Evolutionary conservation across 2,888 invertebrate genomes (phyloP).

Genomic region (Criorhina ranunculi): DNA sequence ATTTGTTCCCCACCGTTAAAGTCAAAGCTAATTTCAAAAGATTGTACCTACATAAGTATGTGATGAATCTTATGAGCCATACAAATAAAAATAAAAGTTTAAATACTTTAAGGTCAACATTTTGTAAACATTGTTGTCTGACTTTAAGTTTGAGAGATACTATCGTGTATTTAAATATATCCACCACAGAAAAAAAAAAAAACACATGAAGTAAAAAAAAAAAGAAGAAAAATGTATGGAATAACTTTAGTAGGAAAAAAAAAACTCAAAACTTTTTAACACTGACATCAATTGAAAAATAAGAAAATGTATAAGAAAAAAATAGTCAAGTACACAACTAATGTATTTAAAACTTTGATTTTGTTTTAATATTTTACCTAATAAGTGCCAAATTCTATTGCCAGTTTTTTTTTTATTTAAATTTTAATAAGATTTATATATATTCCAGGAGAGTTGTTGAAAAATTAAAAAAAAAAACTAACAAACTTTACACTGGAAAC

Average conservation of each 20-base stretch:
- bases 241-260: conserved; percentile 45
- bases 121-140: conserved; percentile 69
- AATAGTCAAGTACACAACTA: conserved; percentile 60
- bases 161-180: conserved; percentile 68
- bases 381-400: conserved; percentile 74
- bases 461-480: conserved; percentile 22
- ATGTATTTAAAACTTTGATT: conserved; percentile 56
- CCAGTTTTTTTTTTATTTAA: conserved; percentile 52
- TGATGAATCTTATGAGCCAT: conserved; percentile 46
- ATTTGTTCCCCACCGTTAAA: conserved; percentile 1
- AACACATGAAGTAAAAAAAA: conserved; percentile 62
- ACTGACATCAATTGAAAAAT: conserved; percentile 71
- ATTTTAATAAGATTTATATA: conserved; percentile 23
- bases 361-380: conserved; percentile 71
- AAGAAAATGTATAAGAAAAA: conserved; percentile 34
- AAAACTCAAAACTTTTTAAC: conserved; percentile 57
- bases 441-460: conserved; percentile 67
- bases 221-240: conserved; percentile 35
- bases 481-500: conserved; percentile 69
- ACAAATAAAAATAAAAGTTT: conserved; percentile 50
- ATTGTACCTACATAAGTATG: conserved; percentile 19
- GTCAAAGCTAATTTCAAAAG: conserved; percentile 23
- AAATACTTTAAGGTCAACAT: conserved; percentile 69
- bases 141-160: conserved; percentile 44
- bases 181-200: conserved; percentile 47